Base-by-base conservation (phyloP, 1,140 invertebrate species). In the Andricus grossulariae region DNA sequence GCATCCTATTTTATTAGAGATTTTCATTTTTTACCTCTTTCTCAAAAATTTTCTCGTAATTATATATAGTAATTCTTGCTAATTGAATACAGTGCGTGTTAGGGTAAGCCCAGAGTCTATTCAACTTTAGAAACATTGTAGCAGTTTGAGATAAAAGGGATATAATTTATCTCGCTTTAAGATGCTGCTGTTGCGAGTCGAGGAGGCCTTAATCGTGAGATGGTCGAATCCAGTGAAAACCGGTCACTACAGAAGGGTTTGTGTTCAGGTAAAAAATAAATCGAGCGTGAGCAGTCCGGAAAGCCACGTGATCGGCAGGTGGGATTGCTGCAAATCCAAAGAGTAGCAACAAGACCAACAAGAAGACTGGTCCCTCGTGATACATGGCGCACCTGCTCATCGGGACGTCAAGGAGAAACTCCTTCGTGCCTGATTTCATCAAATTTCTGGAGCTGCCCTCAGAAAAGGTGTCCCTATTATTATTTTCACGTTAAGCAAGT, bases 241-340 rank as follows among this genome's bases (percentile, higher is more conserved):
- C 73, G 73, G 79, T 73, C 66, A 66, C 74, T 71, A 78, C 73
- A 39, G 25, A 66, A 45, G 32, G 32, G 25, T 15, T 19, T 18
- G 60, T 15, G 32, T 66, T 32, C 13, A 39, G 60, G 60, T 74
- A 71, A 80, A 80, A 80, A 83, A 80, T 82, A 80, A 80, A 80
- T 82, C 81, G 80, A 83, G 79, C 79, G 79, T 80, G 79, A 83
- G 80, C 77, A 73, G 79, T 81, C 73, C 72, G 75, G 77, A 72
- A 72, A 74, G 75, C 82, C 79, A 80, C 79, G 82, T 80, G 79
- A 81, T 83, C 79, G 77, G 79, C 82, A 83, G 82, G 79, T 81
- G 76, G 77, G 82, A 83, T 83, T 81, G 79, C 70, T 66, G 74
- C 66, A 77, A 74, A 81, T 83, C 80, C 76, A 79, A 83, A 81